Base-by-base conservation (phyloP, 2,888 invertebrate genomes). In the Listrodromus nycthemerus region DNA sequence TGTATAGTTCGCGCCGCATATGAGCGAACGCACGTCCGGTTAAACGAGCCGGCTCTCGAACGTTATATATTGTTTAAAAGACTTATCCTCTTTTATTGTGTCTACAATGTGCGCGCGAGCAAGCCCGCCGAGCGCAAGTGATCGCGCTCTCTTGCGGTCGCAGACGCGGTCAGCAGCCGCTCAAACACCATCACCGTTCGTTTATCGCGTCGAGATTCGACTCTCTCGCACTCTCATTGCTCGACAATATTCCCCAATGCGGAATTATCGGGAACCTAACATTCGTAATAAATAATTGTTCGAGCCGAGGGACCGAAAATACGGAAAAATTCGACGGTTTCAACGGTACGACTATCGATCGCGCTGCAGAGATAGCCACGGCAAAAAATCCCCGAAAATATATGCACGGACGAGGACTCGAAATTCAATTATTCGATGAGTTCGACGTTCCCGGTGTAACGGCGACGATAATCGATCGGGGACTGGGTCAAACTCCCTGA, bases 41-140 rank as follows among this genome's bases (percentile, higher is more conserved):
- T 87, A 86, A 88, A 86, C 89, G 89, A 87, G 82, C 86, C 37
- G 19, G 21, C 65, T 73, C 89, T 71, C 83, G 73, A 86, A 89
- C 88, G 89, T 90, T 50, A 50, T 58, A 58, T 90, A 90, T 91
- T 91, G 90, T 91, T 91, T 90, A 88, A 88, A 91, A 89, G 89
- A 87, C 90, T 90, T 87, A 84, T 83, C 73, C 81, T 74, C 89
- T 89, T 91, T 90, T 91, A 91, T 91, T 90, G 89, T 89, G 90
- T 90, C 90, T 89, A 90, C 89, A 89, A 88, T 89, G 88, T 90
- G 37, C 37, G 37, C 37, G 76, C 33, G 41, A 3, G 16, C 41
- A 3, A 45, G 41, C 13, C 41, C 41, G 41, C 41, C 41, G 48
- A 67, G 52, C 30, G 37, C 67, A 63, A 78, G 63, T 52, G 82